Conservation (phyloP, 2,113 vertebrate genomes). For the human region DNA sequence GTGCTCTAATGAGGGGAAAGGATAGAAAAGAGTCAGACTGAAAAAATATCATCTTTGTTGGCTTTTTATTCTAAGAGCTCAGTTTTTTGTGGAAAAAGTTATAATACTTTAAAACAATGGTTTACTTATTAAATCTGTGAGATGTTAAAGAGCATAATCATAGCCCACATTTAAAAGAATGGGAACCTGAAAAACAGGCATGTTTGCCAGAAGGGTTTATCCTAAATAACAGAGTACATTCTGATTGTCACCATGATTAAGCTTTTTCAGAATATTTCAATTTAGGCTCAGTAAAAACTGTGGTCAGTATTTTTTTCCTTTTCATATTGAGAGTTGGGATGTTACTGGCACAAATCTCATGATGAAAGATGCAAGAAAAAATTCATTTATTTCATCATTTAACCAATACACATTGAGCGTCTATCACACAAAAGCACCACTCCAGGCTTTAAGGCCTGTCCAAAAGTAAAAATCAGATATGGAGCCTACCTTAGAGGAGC, state of each 20-base stretch:
- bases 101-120: constrained; percentile 36
- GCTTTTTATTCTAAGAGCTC: constrained; percentile 31
- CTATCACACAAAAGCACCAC: not conserved
- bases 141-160: constrained; percentile 40
- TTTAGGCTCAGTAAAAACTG: not conserved
- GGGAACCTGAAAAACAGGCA: constrained; percentile 60
- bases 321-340: not conserved
- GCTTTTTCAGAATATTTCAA: not conserved
- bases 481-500: not conserved
- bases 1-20: not conserved
- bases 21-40: not conserved
- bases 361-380: not conserved
- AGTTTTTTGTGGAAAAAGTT: not conserved
- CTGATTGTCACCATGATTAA: constrained; percentile 29
- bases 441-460: not conserved
- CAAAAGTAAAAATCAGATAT: not conserved
- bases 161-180: constrained; percentile 28
- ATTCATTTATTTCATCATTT: constrained; percentile 7
- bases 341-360: not conserved
- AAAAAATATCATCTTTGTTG: not conserved
- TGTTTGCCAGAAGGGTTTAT: constrained; percentile 8
- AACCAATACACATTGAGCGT: not conserved
- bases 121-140: constrained; percentile 48
- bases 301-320: not conserved
- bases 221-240: constrained; percentile 32